Percentiles rank a stretch among this genome's conserved stretches.
Conservation (phyloP, 2,797 vertebrate genomes). For the Petrocephalus sullivani region DNA sequence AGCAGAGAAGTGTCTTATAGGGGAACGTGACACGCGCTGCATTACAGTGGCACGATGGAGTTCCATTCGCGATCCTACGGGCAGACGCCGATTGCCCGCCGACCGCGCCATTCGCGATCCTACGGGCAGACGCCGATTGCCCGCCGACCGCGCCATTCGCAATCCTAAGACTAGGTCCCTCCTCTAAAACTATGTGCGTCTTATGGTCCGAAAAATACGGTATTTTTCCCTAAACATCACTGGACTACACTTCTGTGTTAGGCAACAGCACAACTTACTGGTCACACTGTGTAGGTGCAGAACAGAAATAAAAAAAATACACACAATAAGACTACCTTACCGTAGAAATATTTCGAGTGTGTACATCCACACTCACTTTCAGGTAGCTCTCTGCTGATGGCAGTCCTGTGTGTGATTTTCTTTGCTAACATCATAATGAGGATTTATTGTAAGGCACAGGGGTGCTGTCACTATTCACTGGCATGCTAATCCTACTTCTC, state of each 20-base stretch:
- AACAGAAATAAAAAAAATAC: not conserved
- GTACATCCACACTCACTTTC: not conserved
- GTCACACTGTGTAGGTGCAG: no score
- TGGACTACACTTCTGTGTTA: not conserved
- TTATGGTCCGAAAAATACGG: not conserved
- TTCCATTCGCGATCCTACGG: no score
- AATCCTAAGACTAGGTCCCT: not conserved
- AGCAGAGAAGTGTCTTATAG: not conserved
- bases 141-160: no score
- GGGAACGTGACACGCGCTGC: no score
- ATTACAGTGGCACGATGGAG: no score
- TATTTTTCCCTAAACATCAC: not conserved
- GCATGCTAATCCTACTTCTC: not conserved
- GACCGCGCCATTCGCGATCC: no score
- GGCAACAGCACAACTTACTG: not conserved
- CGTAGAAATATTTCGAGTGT: not conserved
- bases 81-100: no score
- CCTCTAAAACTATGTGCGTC: no score
- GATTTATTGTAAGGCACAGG: conserved; percentile 33
- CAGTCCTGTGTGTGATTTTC: conserved; percentile 24
- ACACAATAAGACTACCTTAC: not conserved
- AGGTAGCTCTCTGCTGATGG: no score
- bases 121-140: not conserved
- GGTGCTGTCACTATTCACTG: conserved; percentile 17
- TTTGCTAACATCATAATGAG: conserved; percentile 43